Evolutionary conservation across 2,797 vertebrate species (phyloP).

Genomic region (Brachymystax lenok): DNA sequence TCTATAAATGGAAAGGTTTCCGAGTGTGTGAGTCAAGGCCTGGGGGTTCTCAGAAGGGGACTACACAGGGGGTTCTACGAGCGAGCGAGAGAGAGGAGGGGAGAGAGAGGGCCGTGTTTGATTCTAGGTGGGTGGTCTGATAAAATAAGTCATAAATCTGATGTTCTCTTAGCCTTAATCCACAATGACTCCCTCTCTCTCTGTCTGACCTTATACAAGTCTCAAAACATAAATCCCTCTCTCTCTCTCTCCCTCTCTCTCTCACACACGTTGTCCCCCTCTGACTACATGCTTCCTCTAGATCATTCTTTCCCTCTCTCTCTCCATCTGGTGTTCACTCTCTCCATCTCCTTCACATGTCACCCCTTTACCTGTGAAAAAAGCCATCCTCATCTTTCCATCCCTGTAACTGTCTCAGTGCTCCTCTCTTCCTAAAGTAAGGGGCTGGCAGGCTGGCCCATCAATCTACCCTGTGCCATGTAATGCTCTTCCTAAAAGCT

Average conservation of each 20-base stretch:
- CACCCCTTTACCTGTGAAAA: background rate
- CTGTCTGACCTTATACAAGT: background rate
- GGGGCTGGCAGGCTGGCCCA: background rate
- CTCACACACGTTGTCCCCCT: background rate
- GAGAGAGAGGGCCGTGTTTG: constrained; percentile 33
- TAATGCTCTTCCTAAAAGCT: background rate
- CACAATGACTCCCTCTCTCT: constrained; percentile 24
- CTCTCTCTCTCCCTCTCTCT: too few relatives aligned
- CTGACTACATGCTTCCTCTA: background rate
- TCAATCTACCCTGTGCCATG: background rate
- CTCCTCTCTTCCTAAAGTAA: constrained; percentile 20
- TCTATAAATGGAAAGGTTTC: background rate
- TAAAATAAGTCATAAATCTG: constrained; percentile 62
- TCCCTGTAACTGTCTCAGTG: background rate
- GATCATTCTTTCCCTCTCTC: background rate
- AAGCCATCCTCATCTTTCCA: background rate
- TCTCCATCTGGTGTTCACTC: background rate
- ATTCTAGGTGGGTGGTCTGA: constrained; percentile 65
- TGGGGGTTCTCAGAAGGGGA: background rate
- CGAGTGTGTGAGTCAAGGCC: background rate
- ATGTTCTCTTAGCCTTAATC: constrained; percentile 58
- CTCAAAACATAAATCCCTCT: background rate
- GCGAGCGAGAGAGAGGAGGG: constrained; percentile 19
- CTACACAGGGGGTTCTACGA: background rate
- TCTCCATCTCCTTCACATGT: background rate